These are phyloP conservation scores for Drosophila pseudoananassae DNA, from an alignment of 1,140 invertebrate species.

Conservation along the genomic window DNA sequence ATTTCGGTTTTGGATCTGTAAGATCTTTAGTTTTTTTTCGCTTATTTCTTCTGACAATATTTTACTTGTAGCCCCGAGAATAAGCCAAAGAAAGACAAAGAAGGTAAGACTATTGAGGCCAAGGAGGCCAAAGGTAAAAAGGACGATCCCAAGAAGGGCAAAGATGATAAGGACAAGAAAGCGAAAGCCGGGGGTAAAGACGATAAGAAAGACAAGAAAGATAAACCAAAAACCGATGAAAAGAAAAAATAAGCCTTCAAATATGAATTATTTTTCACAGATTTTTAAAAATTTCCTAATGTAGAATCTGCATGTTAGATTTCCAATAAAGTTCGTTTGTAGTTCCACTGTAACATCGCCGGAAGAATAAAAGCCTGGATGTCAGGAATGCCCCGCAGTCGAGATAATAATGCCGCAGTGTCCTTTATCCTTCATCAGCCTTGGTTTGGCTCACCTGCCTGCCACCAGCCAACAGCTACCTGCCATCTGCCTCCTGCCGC, in stretches of 20 bases:
- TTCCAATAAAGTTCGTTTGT: slow-evolving; percentile 12
- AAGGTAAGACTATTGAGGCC: neutral
- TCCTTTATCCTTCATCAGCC: slow-evolving; percentile 58
- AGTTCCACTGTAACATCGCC: slow-evolving; percentile 20
- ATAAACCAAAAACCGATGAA: neutral
- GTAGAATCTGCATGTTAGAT: neutral
- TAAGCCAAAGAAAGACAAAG: neutral
- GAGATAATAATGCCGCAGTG: slow-evolving; percentile 59
- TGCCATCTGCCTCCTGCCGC: neutral
- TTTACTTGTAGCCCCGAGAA: slow-evolving; percentile 4
- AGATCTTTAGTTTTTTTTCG: neutral
- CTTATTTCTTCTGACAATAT: too few relatives aligned
- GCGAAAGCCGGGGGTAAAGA: neutral
- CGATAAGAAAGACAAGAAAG: slow-evolving; percentile 7
- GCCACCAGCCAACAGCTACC: neutral
- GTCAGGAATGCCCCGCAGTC: slow-evolving; percentile 34
- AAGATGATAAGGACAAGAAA: slow-evolving; percentile 3
- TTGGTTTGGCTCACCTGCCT: slow-evolving; percentile 22
- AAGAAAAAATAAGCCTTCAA: neutral
- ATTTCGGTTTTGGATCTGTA: slow-evolving; percentile 25
- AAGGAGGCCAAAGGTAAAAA: slow-evolving; percentile 17
- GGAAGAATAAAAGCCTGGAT: slow-evolving; percentile 30
- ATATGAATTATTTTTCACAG: neutral
- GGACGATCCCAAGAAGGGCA: neutral
- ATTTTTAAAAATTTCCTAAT: neutral